These are phyloP conservation scores for Andrena haemorrhoa DNA, from an alignment of 2,888 invertebrate genomes.

Conservation along the genomic window DNA sequence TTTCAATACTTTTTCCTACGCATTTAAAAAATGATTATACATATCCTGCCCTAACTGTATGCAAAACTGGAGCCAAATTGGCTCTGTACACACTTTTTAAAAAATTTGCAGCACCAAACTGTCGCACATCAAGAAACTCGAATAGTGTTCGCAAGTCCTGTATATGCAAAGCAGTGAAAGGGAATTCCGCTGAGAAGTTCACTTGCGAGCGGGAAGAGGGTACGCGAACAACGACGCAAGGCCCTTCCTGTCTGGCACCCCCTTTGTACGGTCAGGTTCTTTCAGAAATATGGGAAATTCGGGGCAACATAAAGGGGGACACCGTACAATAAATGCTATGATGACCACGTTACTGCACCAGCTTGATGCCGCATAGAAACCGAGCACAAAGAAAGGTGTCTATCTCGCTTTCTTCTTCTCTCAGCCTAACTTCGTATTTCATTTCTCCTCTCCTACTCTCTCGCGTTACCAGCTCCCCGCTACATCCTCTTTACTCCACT, in stretches of 20 bases:
- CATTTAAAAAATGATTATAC: too few species aligned
- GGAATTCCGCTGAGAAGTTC: background rate
- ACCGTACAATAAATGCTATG: slow-evolving; percentile 9
- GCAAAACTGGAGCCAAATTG: too few species aligned
- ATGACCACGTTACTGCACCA: slow-evolving; percentile 27
- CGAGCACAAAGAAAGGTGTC: slow-evolving; percentile 65
- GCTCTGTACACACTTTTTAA: background rate
- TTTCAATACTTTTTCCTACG: too few species aligned
- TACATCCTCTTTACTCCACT: background rate
- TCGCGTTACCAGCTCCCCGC: background rate
- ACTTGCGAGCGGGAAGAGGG: slow-evolving; percentile 61
- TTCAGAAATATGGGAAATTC: slow-evolving; percentile 77
- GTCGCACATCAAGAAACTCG: background rate
- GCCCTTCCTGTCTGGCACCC: slow-evolving; percentile 43
- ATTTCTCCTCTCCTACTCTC: slow-evolving; percentile 11
- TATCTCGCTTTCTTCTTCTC: slow-evolving; percentile 32
- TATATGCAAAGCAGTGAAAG: background rate
- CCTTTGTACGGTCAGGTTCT: slow-evolving; percentile 75
- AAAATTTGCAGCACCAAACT: background rate
- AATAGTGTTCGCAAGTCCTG: background rate
- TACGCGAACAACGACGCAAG: slow-evolving; percentile 66
- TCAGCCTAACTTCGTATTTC: background rate
- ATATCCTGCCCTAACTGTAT: too few species aligned
- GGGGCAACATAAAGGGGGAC: slow-evolving; percentile 20
- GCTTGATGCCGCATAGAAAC: slow-evolving; percentile 16